These are phyloP conservation scores for Oxycera nigricornis DNA, from an alignment of 2,888 invertebrate species.

Conservation along the genomic window DNA sequence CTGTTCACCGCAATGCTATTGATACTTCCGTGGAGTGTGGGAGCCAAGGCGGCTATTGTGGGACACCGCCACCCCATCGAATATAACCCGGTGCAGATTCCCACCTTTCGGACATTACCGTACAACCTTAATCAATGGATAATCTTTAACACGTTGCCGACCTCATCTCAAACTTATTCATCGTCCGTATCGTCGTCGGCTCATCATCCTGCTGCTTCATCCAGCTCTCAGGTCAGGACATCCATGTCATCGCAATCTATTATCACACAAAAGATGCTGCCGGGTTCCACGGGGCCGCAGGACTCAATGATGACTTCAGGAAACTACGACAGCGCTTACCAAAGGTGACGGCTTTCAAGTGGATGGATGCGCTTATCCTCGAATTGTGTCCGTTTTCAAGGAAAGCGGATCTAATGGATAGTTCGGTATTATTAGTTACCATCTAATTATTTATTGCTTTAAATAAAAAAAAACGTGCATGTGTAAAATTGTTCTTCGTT, in stretches of 20 bases:
- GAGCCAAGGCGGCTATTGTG: background rate
- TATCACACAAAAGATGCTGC: background rate
- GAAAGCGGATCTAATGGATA: background rate
- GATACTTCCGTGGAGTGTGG: too few relatives aligned
- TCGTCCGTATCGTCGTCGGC: background rate
- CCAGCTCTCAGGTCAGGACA: background rate
- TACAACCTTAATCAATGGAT: slow-evolving; percentile 27
- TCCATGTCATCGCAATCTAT: background rate
- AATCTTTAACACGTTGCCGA: background rate
- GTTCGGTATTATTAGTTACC: background rate
- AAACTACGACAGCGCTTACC: background rate
- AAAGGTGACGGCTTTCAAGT: background rate
- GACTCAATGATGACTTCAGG: background rate
- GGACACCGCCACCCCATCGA: background rate
- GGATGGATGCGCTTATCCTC: too few relatives aligned
- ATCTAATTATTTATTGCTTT: too few relatives aligned
- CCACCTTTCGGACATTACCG: slow-evolving; percentile 19
- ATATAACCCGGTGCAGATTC: slow-evolving; percentile 2
- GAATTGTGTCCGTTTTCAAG: too few relatives aligned
- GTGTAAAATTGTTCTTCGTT: too few relatives aligned
- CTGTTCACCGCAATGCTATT: too few relatives aligned
- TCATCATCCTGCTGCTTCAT: background rate
- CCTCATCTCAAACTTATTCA: background rate
- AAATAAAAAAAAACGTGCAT: too few relatives aligned
- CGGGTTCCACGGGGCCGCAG: too few relatives aligned